phyloP scores from a whole-genome alignment of 2,113 vertebrate species.

The Odontophorus gujanensis region DNA sequence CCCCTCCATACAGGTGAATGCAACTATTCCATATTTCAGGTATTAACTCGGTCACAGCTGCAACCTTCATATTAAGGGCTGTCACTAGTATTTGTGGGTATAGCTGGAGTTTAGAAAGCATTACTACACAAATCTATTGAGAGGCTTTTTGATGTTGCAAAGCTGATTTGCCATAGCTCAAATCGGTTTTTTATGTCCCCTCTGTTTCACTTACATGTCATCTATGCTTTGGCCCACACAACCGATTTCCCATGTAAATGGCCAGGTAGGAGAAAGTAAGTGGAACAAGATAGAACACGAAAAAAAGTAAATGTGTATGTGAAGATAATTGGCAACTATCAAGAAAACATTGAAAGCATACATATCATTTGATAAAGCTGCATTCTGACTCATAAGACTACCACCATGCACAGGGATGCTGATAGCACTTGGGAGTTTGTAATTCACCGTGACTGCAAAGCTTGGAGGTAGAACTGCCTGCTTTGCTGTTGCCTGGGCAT shows the following conservation, averaged over 20 bases:
- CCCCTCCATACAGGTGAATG: not conserved
- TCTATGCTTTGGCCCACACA: not conserved
- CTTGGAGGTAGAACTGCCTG: not conserved
- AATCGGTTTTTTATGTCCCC: not conserved
- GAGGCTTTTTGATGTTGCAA: not conserved
- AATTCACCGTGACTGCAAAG: not conserved
- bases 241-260: not conserved
- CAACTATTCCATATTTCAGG: not conserved
- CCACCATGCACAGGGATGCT: not conserved
- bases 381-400: not conserved
- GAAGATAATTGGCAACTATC: not conserved
- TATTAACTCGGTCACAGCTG: not conserved
- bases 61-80: not conserved
- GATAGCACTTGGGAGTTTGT: not conserved
- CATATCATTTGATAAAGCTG: not conserved
- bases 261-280: not conserved
- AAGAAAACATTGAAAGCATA: not conserved
- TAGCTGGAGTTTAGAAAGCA: not conserved
- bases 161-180: not conserved
- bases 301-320: accelerated
- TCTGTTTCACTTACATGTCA: not conserved
- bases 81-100: not conserved
- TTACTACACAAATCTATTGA: not conserved
- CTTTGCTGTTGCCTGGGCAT: not conserved
- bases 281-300: not conserved